Base-by-base conservation (phyloP, 1,140 invertebrate genomes). In the Metaphire vulgaris region DNA sequence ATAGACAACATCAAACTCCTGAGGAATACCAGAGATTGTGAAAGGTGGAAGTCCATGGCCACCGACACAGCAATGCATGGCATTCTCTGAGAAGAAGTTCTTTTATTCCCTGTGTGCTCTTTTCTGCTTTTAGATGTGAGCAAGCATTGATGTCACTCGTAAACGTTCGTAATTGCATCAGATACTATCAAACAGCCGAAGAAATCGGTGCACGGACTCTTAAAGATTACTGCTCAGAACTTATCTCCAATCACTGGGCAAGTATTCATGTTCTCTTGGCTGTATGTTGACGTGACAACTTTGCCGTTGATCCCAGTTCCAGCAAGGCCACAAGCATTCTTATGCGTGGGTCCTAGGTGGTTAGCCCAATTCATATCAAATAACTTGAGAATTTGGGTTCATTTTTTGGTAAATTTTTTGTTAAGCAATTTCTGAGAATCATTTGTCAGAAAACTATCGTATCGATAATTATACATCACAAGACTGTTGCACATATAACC, bases 191-290 rank as follows among this genome's bases (percentile, higher is more conserved):
- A 78, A 92, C 92, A 29, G 94, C 95, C 28, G 94, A 97, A 85
- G 93, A 96, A 87, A 91, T 96, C 79, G 89, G 89, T 56, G 92
- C 94, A 14, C 84, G 89, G 16, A 90, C 89, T 75, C 86, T 97
- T 32, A 90, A 92, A 79, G 91, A 93, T 80, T 93, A 96, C 85
- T 97, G 94, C 81, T 95, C 94, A 30, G 91, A 91, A 26, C 88
- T 97, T 26, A 96, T 97, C 81, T 95, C 93, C n/a, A 90, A 91
- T 34, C 92, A 97, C 83, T 97, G 95, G 95, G 90, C 91, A 87
- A 86, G 81, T 77, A 28, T 78, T 31, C 14, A 6, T 77, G 21
- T 32, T 76, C 30, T 64, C 79, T 32, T 15, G 6, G 30, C 6
- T 28, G 30, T 31, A 32, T 31, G 29, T 71, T 71, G 29, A 2